Evolutionary conservation across 1,140 invertebrate species (phyloP).

Genomic region (Mya arenaria): DNA sequence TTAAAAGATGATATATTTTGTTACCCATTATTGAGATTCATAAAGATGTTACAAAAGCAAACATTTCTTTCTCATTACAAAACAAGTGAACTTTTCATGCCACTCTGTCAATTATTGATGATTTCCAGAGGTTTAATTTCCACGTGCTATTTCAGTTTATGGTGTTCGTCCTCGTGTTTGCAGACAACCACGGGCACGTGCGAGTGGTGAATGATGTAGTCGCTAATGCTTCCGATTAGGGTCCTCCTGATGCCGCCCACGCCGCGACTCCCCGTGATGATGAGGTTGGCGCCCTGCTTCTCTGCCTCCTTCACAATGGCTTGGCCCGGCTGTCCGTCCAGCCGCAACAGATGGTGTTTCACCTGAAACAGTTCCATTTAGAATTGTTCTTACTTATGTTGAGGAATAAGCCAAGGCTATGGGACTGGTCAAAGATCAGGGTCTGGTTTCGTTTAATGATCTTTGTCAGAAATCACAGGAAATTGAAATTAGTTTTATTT

Average conservation of each 20-base stretch:
- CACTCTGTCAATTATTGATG: too few species aligned
- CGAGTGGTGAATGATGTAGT: slow-evolving; percentile 67
- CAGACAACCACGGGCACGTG: slow-evolving; percentile 63
- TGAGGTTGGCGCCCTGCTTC: slow-evolving; percentile 60
- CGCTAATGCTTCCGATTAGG: slow-evolving; percentile 71
- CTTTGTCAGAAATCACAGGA: too few species aligned
- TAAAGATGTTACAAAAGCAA: too few species aligned
- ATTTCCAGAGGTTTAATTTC: too few species aligned
- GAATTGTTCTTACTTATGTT: background rate
- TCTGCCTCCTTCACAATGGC: slow-evolving; percentile 58
- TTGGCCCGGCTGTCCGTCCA: slow-evolving; percentile 57
- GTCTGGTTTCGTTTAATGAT: too few species aligned
- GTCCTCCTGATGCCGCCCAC: slow-evolving; percentile 62
- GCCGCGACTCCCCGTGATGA: slow-evolving; percentile 67
- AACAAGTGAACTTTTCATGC: too few species aligned
- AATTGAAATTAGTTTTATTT: too few species aligned
- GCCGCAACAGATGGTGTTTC: slow-evolving; percentile 54
- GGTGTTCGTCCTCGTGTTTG: slow-evolving; percentile 27
- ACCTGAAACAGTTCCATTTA: slow-evolving; percentile 15
- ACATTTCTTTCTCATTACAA: too few species aligned
- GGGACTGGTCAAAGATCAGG: too few species aligned
- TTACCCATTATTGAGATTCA: too few species aligned
- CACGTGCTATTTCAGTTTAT: background rate
- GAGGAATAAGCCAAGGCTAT: too few species aligned
- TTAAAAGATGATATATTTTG: too few species aligned